Conservation (phyloP, 2,113 vertebrate genomes). For the Tenrec ecaudatus region DNA sequence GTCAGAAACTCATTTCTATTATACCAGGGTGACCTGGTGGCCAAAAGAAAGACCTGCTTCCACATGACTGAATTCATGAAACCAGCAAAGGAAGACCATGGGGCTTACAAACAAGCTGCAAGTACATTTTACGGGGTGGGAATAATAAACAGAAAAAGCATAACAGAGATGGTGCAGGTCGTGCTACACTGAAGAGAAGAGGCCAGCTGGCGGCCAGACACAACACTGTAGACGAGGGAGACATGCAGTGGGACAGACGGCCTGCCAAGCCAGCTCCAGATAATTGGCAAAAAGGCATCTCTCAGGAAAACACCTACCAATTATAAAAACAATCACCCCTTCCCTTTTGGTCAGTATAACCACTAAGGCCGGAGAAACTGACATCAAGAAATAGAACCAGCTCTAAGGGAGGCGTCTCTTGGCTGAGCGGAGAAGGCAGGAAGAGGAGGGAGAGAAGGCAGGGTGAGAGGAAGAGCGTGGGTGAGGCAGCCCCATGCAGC, state of each 20-base stretch:
- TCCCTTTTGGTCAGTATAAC: conserved; percentile 25
- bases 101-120: conserved; percentile 2
- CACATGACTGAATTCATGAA: conserved; percentile 45
- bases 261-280: background rate
- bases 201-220: background rate
- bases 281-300: background rate
- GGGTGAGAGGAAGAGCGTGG: background rate
- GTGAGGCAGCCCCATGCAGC: fast-evolving
- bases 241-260: fast-evolving
- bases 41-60: background rate
- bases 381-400: background rate
- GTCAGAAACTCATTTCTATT: conserved; percentile 43
- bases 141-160: conserved; percentile 40
- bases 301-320: conserved; percentile 3
- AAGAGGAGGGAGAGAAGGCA: background rate
- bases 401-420: background rate
- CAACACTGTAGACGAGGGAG: background rate
- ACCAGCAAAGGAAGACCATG: background rate
- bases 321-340: background rate
- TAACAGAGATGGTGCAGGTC: background rate
- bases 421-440: background rate
- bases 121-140: background rate
- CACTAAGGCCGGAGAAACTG: background rate
- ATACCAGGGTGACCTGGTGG: conserved; percentile 15
- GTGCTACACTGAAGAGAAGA: background rate